These are phyloP conservation scores for Cyprinodon variegatus DNA, from an alignment of 2,113 vertebrate genomes.

Conservation along the genomic window DNA sequence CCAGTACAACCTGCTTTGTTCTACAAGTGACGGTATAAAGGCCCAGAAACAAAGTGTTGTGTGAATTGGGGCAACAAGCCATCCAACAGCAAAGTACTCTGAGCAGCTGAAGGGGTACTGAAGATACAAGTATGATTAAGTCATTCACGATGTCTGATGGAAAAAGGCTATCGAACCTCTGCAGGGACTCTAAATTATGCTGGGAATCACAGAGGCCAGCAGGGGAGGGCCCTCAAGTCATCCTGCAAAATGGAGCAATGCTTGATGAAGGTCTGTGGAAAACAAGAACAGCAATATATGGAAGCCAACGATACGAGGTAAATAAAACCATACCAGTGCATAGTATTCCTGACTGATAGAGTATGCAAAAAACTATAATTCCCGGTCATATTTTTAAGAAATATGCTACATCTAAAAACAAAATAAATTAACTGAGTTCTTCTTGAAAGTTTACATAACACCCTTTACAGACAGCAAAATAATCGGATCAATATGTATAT, in stretches of 20 bases:
- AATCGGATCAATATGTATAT: too few species aligned
- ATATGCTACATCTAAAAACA: too few species aligned
- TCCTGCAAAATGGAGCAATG: not conserved
- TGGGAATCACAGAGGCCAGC: not conserved
- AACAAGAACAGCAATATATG: not conserved
- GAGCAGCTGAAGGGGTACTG: not conserved
- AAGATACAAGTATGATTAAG: not conserved
- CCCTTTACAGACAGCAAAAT: too few species aligned
- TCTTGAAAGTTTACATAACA: too few species aligned
- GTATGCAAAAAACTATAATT: not conserved
- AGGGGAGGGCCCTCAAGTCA: not conserved
- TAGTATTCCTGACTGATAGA: not conserved
- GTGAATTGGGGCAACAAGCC: not conserved
- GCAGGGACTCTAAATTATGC: too few species aligned
- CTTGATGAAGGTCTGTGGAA: not conserved
- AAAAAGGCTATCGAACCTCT: not conserved
- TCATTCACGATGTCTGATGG: not conserved
- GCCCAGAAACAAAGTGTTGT: not conserved
- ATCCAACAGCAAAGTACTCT: not conserved
- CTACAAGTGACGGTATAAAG: not conserved
- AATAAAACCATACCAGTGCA: not conserved
- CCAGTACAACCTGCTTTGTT: not conserved
- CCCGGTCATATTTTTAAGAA: too few species aligned
- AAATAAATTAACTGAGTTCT: too few species aligned
- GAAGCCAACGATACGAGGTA: not conserved